Conservation (phyloP, 1,140 invertebrate genomes). For the Carposina sasakii region DNA sequence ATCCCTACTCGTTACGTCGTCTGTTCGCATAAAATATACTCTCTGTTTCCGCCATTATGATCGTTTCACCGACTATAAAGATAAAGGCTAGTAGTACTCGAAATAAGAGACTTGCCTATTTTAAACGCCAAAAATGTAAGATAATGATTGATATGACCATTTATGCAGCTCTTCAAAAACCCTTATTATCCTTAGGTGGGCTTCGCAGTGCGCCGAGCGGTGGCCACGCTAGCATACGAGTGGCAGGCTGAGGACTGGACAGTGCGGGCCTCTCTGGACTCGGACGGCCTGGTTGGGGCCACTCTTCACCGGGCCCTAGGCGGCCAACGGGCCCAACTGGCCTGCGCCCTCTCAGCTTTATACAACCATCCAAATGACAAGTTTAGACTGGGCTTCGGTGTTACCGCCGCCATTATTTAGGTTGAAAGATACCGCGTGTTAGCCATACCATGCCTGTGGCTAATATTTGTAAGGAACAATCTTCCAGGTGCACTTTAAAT, state of each 20-base stretch:
- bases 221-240: conserved; percentile 57
- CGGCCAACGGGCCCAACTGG: conserved; percentile 45
- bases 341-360: conserved; percentile 54
- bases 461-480: no score
- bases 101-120: no score
- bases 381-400: conserved; percentile 54
- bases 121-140: no score
- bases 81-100: no score
- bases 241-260: conserved; percentile 54
- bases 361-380: conserved; percentile 65
- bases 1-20: no score
- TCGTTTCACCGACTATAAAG: no score
- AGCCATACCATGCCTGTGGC: no score
- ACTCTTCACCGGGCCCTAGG: conserved; percentile 50
- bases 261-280: conserved; percentile 50
- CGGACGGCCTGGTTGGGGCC: conserved; percentile 56
- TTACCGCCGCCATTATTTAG: conserved; percentile 50
- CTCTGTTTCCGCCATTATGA: no score
- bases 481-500: no score
- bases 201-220: conserved; percentile 46
- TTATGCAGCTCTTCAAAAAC: neutral
- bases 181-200: conserved; percentile 37
- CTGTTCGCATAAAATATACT: no score
- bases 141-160: no score
- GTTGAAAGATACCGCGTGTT: no score